Evolutionary conservation across 1,140 invertebrate species (phyloP).

Genomic region (Venustaconcha ellipsiformis): DNA sequence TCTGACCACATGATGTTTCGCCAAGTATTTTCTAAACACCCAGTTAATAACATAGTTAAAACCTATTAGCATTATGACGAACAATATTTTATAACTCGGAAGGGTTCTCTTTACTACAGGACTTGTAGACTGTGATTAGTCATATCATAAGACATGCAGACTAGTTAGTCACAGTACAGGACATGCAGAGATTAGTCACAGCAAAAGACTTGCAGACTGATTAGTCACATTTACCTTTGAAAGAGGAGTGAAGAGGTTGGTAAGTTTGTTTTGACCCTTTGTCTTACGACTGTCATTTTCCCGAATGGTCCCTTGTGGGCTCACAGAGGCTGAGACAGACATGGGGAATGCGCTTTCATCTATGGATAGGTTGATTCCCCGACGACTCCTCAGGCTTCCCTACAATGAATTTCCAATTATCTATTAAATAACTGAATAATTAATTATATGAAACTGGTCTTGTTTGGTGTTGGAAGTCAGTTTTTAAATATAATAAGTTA

Average conservation of each 20-base stretch:
- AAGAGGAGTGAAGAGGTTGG: constrained; percentile 50
- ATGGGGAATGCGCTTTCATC: constrained; percentile 50
- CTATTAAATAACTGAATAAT: background rate
- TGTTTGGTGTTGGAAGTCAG: background rate
- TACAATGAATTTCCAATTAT: constrained; percentile 9
- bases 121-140: too few species aligned
- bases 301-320: constrained; percentile 50
- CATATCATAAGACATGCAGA: too few species aligned
- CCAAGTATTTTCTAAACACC: too few species aligned
- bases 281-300: constrained; percentile 47
- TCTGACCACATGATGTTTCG: too few species aligned
- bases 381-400: constrained; percentile 50
- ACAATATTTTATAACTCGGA: too few species aligned
- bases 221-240: constrained; percentile 45
- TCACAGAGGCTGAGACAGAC: constrained; percentile 38
- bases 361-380: constrained; percentile 54
- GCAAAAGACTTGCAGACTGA: too few species aligned
- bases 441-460: background rate
- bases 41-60: too few species aligned
- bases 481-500: background rate
- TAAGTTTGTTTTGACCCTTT: constrained; percentile 51
- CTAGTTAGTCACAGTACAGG: too few species aligned
- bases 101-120: too few species aligned
- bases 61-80: too few species aligned
- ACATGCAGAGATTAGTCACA: too few species aligned